Percentiles rank a stretch among this genome's conserved stretches.
These are phyloP conservation scores for Malacoctenus gilli DNA, from an alignment of 2,797 vertebrate species.

Conservation along the genomic window DNA sequence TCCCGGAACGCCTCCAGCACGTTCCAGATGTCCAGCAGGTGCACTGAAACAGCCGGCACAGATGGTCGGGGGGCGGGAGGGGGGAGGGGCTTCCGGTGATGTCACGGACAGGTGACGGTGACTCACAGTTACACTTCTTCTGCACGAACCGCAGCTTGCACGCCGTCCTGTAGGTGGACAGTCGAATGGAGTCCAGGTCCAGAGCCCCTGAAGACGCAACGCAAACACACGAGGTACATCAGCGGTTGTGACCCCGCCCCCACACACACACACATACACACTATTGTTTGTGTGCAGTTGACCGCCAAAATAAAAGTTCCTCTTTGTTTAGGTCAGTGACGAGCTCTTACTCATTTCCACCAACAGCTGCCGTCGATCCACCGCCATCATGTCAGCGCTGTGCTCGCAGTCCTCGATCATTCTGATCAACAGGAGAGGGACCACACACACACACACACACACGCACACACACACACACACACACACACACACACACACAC, in stretches of 20 bases:
- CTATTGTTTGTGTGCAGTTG: too few relatives aligned
- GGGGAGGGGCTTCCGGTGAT: too few relatives aligned
- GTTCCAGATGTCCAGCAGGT: conserved; percentile 98
- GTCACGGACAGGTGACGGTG: conserved; percentile 13
- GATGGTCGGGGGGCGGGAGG: too few relatives aligned
- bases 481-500: too few relatives aligned
- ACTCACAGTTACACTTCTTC: conserved; percentile 99
- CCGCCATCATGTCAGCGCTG: conserved; percentile 95
- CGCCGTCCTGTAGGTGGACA: conserved; percentile 98
- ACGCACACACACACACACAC: too few relatives aligned
- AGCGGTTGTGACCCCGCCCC: too few relatives aligned
- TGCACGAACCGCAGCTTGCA: conserved; percentile 99
- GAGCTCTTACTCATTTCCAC: conserved; percentile 98
- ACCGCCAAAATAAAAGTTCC: too few relatives aligned
- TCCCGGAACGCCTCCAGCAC: conserved; percentile 96
- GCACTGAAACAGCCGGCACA: conserved; percentile 85
- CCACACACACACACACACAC: conserved; percentile 10
- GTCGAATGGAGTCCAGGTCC: conserved; percentile 96
- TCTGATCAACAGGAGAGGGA: conserved; percentile 86
- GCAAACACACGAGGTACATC: too few relatives aligned
- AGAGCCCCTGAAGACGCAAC: conserved; percentile 93
- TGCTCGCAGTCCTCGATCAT: conserved; percentile 94
- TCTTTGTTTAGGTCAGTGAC: conserved; percentile 6
- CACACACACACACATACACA: too few relatives aligned
- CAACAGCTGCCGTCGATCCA: conserved; percentile 99